These are phyloP conservation scores for Pseudopleuronectes americanus DNA, from an alignment of 2,797 vertebrate genomes.

Conservation along the genomic window DNA sequence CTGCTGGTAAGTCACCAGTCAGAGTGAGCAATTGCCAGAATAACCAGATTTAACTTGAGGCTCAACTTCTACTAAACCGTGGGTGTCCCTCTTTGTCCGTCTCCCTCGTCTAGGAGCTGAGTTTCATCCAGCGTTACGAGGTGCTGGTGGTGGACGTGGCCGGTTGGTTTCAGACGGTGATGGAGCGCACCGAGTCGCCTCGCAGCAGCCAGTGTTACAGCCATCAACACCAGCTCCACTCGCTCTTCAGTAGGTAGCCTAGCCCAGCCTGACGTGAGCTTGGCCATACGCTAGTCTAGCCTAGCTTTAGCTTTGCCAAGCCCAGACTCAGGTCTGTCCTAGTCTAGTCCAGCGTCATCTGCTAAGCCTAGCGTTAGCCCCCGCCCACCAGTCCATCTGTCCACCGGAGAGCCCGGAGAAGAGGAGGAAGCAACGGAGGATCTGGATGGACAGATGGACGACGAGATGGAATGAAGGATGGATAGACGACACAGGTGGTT, in stretches of 20 bases:
- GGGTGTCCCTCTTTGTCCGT: background rate
- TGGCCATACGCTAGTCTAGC: conserved; percentile 60
- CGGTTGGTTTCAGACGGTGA: conserved; percentile 95
- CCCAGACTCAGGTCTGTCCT: conserved; percentile 60
- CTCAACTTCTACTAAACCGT: background rate
- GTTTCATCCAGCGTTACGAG: conserved; percentile 92
- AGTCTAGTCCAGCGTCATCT: conserved; percentile 66
- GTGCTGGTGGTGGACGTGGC: conserved; percentile 94
- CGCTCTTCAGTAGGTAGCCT: conserved; percentile 96
- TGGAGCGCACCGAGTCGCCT: conserved; percentile 96
- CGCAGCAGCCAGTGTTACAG: conserved; percentile 92
- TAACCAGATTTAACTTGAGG: background rate
- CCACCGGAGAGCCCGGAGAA: conserved; percentile 55
- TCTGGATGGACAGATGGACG: conserved; percentile 52
- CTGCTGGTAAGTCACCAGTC: conserved; percentile 87
- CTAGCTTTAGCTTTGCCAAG: conserved; percentile 66
- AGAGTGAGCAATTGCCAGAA: background rate
- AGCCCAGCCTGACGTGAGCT: conserved; percentile 47
- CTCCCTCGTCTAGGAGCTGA: conserved; percentile 87
- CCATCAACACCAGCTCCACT: conserved; percentile 93
- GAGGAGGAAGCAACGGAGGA: conserved; percentile 37
- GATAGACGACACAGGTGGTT: conserved; percentile 35
- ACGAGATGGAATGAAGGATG: conserved; percentile 54
- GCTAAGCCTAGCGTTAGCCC: conserved; percentile 60
- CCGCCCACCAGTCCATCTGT: conserved; percentile 56